Conservation (phyloP, 2,888 invertebrate genomes). For the Balanococcus diminutus region DNA sequence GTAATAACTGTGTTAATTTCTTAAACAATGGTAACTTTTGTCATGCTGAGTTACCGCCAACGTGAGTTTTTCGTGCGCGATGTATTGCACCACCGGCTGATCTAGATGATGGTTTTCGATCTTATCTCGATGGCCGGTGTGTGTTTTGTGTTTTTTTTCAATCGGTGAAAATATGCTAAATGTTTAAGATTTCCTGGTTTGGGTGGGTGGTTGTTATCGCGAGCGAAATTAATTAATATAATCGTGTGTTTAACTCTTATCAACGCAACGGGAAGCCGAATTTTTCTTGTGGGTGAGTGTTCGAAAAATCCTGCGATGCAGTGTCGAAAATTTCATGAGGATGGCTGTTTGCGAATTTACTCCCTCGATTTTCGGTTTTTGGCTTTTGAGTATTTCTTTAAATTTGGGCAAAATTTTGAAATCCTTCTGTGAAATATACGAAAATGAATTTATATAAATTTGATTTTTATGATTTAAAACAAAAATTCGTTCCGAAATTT, state of each 20-base stretch:
- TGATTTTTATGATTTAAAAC: too few species aligned
- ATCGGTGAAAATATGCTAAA: conserved; percentile 22
- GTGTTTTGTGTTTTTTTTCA: not conserved
- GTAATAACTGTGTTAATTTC: conserved; percentile 31
- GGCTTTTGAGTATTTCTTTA: too few species aligned
- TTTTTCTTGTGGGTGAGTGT: not conserved
- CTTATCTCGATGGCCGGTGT: not conserved
- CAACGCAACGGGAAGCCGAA: not conserved
- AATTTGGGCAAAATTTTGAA: too few species aligned
- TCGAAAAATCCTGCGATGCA: too few species aligned
- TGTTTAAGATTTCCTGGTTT: conserved; percentile 22
- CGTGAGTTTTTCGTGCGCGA: conserved; percentile 33
- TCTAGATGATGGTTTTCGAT: conserved; percentile 23
- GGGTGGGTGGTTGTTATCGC: not conserved
- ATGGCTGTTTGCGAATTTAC: too few species aligned
- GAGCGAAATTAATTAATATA: not conserved
- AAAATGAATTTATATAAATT: too few species aligned
- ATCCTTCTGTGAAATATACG: too few species aligned
- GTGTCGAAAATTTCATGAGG: too few species aligned
- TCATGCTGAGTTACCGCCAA: conserved; percentile 39
- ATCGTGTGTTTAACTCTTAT: not conserved
- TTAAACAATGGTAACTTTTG: conserved; percentile 41
- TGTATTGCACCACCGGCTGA: conserved; percentile 35
- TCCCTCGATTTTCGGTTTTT: too few species aligned
- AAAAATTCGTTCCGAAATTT: too few species aligned